Percentiles rank a stretch among this genome's conserved stretches.
phyloP scores from a whole-genome alignment of 2,113 vertebrate genomes.

The Rhinichthys klamathensis region DNA sequence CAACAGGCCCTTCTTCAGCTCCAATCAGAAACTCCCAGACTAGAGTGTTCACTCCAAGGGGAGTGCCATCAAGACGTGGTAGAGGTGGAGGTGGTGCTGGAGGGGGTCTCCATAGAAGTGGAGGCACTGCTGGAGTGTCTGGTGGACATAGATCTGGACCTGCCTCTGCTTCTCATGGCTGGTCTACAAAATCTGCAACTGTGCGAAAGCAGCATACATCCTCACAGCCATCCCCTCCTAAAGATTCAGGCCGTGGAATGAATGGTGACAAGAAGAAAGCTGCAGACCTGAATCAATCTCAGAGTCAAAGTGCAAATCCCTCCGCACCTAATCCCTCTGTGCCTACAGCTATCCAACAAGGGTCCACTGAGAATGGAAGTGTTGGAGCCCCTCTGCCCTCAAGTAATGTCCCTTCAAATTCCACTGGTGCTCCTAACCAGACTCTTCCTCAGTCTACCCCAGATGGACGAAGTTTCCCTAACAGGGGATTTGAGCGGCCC shows the following conservation, averaged over 20 bases:
- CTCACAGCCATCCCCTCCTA: conserved; percentile 62
- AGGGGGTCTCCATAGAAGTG: conserved; percentile 70
- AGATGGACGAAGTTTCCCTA: conserved; percentile 64
- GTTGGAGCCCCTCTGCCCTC: conserved; percentile 60
- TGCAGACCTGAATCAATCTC: conserved; percentile 64
- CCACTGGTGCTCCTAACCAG: conserved; percentile 61
- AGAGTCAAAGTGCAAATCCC: conserved; percentile 66
- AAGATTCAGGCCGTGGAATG: conserved; percentile 67
- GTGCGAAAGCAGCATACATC: conserved; percentile 72
- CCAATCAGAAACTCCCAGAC: conserved; percentile 75
- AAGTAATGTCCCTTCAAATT: conserved; percentile 61
- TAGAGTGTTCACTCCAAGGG: conserved; percentile 89
- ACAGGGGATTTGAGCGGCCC: conserved; percentile 77
- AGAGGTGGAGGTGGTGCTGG: conserved; percentile 80
- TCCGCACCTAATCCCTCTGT: conserved; percentile 56
- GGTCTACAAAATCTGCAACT: conserved; percentile 66
- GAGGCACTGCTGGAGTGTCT: conserved; percentile 65
- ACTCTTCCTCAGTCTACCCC: conserved; percentile 53
- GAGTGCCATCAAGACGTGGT: conserved; percentile 87
- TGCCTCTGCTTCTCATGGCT: conserved; percentile 68
- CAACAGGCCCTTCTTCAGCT: conserved; percentile 58
- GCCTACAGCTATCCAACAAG: conserved; percentile 49
- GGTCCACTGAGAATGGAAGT: conserved; percentile 69
- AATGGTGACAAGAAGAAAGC: conserved; percentile 73
- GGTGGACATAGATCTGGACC: conserved; percentile 71